These are phyloP conservation scores for Artemisiospiza belli DNA, from an alignment of 2,113 vertebrate species.

Conservation along the genomic window DNA sequence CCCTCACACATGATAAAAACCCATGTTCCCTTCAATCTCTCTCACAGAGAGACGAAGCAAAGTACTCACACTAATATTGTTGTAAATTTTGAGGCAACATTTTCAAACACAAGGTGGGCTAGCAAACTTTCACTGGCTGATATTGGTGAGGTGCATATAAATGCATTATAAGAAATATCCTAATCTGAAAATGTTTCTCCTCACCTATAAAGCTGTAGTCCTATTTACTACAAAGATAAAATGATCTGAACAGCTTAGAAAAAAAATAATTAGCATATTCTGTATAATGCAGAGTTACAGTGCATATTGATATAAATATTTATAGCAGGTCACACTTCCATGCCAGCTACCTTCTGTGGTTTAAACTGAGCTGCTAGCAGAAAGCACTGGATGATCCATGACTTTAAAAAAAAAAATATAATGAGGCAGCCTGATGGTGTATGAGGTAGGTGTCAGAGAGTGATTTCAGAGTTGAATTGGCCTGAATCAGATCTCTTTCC, in stretches of 20 bases:
- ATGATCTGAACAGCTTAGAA: neutral
- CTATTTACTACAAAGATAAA: neutral
- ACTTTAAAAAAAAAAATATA: neutral
- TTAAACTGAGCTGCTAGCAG: neutral
- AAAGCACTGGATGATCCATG: neutral
- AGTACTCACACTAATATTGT: constrained; percentile 1
- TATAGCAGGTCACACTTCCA: neutral
- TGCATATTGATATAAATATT: neutral
- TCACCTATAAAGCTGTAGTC: neutral
- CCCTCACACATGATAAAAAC: neutral
- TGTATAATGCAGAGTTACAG: neutral
- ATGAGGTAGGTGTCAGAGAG: constrained; percentile 32
- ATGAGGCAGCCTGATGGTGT: constrained; percentile 25
- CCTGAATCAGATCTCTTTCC: neutral
- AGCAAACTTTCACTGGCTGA: neutral
- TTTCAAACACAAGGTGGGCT: neutral
- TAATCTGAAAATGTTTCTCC: neutral
- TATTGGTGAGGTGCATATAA: neutral
- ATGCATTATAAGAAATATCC: neutral
- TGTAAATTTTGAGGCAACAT: neutral
- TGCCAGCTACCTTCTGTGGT: constrained; percentile 7
- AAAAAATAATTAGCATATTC: neutral
- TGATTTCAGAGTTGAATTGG: constrained; percentile 10
- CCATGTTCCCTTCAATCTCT: neutral
- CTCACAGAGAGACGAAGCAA: neutral